A percentile compares a stretch with the other conserved stretches of the same genome.
These are phyloP conservation scores for Astreopora myriophthalma DNA, from an alignment of 64 coral and sea anemone species.

Conservation along the genomic window DNA sequence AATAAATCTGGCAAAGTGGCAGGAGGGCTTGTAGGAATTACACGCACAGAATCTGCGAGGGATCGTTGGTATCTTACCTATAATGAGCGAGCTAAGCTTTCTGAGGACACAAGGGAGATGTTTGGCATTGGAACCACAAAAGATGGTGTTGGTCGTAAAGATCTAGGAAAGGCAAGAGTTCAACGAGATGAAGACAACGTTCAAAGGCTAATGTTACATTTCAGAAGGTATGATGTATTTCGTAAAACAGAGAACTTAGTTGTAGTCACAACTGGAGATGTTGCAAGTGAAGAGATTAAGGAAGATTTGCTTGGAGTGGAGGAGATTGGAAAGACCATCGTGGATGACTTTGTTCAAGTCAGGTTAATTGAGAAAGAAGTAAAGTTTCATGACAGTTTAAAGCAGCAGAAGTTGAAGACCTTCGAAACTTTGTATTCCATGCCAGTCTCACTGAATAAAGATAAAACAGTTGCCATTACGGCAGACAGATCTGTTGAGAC, in stretches of 20 bases:
- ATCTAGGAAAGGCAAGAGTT: constrained; percentile 44
- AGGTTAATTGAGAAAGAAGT: background rate
- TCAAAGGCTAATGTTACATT: constrained; percentile 12
- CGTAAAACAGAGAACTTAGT: constrained; percentile 38
- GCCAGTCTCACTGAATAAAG: constrained; percentile 39
- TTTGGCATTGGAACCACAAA: constrained; percentile 28
- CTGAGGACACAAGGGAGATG: constrained; percentile 76
- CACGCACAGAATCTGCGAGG: constrained; percentile 53
- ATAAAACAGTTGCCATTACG: constrained; percentile 51
- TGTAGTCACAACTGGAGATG: constrained; percentile 51
- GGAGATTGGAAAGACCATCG: background rate
- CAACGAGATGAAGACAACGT: constrained; percentile 55
- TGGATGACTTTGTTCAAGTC: background rate
- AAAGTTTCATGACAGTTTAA: background rate
- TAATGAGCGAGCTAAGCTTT: constrained; percentile 62
- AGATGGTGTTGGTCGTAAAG: constrained; percentile 50
- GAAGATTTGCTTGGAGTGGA: background rate
- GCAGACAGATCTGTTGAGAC: constrained; percentile 69
- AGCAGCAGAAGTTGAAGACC: constrained; percentile 51
- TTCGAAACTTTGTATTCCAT: constrained; percentile 66
- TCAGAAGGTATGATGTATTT: constrained; percentile 26
- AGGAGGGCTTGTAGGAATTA: constrained; percentile 71
- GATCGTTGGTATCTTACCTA: constrained; percentile 70
- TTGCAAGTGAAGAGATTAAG: constrained; percentile 61
- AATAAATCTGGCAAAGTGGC: constrained; percentile 73